Conservation (phyloP, 2,113 vertebrate species). For the Sceloporus undulatus region DNA sequence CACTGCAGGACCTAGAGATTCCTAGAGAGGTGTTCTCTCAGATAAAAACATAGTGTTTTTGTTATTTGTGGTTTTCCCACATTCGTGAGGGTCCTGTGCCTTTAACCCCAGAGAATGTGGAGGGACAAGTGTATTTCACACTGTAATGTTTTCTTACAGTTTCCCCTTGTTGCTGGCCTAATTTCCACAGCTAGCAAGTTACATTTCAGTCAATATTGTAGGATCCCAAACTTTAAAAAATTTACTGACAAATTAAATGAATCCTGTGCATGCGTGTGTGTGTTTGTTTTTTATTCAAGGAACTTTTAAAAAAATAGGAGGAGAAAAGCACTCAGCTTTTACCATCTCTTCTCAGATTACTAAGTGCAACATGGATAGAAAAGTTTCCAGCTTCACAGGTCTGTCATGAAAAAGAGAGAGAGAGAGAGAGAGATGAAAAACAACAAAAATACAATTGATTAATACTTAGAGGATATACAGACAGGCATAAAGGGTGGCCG, state of each 20-base stretch:
- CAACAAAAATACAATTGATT: background rate
- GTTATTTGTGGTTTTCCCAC: too few relatives aligned
- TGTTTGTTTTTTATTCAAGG: slow-evolving; percentile 13
- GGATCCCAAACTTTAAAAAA: background rate
- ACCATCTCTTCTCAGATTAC: slow-evolving; percentile 82
- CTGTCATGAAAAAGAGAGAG: slow-evolving; percentile 73
- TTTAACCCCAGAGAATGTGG: too few relatives aligned
- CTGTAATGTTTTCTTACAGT: background rate
- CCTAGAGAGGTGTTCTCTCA: too few relatives aligned
- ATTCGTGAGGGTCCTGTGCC: too few relatives aligned
- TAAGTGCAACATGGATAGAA: slow-evolving; percentile 87
- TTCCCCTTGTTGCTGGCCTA: background rate
- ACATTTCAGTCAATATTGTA: background rate
- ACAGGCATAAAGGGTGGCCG: too few relatives aligned
- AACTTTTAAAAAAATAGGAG: background rate
- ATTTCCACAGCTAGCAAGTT: too few relatives aligned
- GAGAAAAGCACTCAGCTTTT: slow-evolving; percentile 63
- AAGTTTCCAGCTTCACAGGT: slow-evolving; percentile 90
- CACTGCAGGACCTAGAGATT: too few relatives aligned
- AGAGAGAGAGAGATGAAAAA: slow-evolving; percentile 50
- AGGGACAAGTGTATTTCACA: too few relatives aligned
- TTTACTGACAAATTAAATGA: background rate
- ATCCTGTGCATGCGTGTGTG: background rate
- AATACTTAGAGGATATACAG: too few relatives aligned
- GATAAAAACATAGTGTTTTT: too few relatives aligned